phyloP scores from a whole-genome alignment of 2,888 invertebrate species.

The Acanthosepion lycidas region DNA sequence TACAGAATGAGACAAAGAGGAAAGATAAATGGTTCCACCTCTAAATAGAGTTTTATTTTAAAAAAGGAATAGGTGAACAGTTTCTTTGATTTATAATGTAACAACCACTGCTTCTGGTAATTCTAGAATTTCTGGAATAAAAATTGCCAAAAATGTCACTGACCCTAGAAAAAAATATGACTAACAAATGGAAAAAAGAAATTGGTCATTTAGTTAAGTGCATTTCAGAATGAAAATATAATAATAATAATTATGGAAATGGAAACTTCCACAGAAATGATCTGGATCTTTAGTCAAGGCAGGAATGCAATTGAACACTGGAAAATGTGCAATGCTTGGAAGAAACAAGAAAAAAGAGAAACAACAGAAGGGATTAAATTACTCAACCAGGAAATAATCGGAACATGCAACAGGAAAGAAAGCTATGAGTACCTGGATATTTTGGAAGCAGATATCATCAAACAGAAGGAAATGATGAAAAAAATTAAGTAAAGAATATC shows the following conservation, averaged over 20 bases:
- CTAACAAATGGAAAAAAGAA: neutral
- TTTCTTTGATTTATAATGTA: neutral
- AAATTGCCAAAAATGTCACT: neutral
- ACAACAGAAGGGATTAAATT: too few species aligned
- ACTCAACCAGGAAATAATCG: too few species aligned
- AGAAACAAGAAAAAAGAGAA: too few species aligned
- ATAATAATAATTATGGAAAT: neutral
- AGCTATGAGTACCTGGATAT: too few species aligned
- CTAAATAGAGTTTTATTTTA: neutral
- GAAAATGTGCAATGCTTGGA: too few species aligned
- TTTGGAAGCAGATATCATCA: too few species aligned
- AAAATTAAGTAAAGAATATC: too few species aligned
- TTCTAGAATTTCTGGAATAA: neutral
- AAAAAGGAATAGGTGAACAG: neutral
- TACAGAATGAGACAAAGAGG: neutral
- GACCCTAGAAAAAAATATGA: neutral
- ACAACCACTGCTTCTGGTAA: neutral
- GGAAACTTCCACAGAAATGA: too few species aligned
- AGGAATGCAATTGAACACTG: too few species aligned
- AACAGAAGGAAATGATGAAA: too few species aligned
- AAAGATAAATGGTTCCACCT: neutral
- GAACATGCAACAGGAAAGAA: too few species aligned
- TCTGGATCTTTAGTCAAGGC: too few species aligned
- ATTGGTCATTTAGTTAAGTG: neutral
- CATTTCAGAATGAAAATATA: neutral